A percentile compares a stretch with the other conserved stretches of the same genome.
Conservation (phyloP, 2,113 vertebrate genomes). For the Puma concolor region DNA sequence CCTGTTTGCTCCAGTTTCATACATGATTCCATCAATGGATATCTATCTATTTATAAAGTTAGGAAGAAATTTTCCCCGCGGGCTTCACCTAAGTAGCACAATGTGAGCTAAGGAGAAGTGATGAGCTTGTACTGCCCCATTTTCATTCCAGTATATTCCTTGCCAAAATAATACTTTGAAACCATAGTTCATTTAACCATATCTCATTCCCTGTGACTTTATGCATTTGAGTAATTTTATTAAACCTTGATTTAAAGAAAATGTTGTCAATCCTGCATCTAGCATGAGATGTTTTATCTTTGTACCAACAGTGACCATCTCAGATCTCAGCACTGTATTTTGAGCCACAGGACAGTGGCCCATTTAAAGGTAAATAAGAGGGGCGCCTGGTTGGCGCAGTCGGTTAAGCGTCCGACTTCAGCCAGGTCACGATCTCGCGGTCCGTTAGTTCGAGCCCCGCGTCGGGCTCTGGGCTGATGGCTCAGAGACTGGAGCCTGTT, state of each 20-base stretch:
- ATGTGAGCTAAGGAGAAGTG: neutral
- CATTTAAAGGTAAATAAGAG: constrained; percentile 24
- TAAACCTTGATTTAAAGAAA: constrained; percentile 10
- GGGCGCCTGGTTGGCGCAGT: no score
- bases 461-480: no score
- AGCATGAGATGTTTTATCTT: neutral
- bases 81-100: constrained; percentile 29
- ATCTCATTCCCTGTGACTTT: neutral
- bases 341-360: neutral
- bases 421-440: no score
- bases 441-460: no score
- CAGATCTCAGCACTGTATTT: neutral
- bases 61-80: constrained; percentile 37
- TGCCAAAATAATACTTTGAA: constrained; percentile 51
- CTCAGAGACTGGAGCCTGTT: no score
- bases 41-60: constrained; percentile 8
- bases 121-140: neutral
- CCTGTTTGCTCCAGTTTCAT: neutral
- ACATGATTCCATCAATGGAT: constrained; percentile 4
- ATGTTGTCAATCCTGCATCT: neutral
- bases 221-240: neutral
- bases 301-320: constrained; percentile 2
- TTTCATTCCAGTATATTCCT: neutral
- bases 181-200: neutral
- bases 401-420: no score